These are phyloP conservation scores for Archilochus colubris DNA, from an alignment of 2,113 vertebrate genomes.

Conservation along the genomic window DNA sequence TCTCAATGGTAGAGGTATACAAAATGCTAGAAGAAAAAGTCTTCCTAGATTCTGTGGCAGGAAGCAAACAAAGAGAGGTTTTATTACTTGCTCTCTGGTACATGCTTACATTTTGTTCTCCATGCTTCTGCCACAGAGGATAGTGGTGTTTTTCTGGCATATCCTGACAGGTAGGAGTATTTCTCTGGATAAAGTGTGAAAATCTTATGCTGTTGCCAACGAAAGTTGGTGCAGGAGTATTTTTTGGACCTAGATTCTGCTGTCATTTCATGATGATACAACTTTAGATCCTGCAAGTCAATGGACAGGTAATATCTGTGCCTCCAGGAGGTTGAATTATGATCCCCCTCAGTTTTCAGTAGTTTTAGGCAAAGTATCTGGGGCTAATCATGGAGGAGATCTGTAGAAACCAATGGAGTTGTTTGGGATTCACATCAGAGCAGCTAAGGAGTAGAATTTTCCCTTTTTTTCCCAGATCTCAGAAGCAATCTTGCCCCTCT, in stretches of 20 bases:
- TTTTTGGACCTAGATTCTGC: not conserved
- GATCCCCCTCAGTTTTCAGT: not conserved
- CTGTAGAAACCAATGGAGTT: not conserved
- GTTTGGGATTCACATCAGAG: not conserved
- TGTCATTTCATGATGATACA: not conserved
- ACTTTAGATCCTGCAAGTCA: not conserved
- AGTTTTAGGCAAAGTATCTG: not conserved
- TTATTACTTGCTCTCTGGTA: accelerated
- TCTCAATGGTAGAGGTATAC: not conserved
- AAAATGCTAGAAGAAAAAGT: not conserved
- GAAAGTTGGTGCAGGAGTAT: not conserved
- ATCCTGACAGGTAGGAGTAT: not conserved
- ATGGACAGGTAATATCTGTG: not conserved
- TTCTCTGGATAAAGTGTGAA: not conserved
- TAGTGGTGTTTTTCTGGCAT: not conserved
- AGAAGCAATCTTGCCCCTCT: not conserved
- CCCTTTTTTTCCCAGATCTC: not conserved
- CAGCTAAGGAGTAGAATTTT: not conserved
- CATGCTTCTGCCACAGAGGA: not conserved
- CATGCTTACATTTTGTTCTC: not conserved
- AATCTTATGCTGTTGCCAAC: not conserved
- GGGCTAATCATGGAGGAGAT: not conserved
- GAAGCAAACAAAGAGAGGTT: not conserved
- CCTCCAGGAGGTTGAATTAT: not conserved
- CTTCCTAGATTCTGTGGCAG: not conserved